phyloP scores from a whole-genome alignment of 1,140 invertebrate species.

The Drosophila tropicalis region DNA sequence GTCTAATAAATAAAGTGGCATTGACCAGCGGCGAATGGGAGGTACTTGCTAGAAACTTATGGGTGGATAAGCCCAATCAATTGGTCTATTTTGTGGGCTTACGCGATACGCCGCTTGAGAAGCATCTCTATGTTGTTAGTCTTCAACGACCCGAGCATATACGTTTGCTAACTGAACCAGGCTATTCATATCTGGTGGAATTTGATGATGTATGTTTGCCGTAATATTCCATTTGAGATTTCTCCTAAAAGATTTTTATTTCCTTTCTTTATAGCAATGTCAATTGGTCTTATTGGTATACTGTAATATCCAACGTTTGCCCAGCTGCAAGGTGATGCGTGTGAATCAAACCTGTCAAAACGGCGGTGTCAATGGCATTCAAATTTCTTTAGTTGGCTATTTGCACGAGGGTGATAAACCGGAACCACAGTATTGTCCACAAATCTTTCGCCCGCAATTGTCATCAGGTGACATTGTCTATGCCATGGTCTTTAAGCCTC shows the following conservation, averaged over 20 bases:
- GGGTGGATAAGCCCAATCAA: slow-evolving; percentile 89
- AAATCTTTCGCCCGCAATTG: slow-evolving; percentile 89
- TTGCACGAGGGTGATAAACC: slow-evolving; percentile 87
- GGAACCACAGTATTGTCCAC: slow-evolving; percentile 87
- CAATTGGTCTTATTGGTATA: slow-evolving; percentile 94
- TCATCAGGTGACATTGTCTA: slow-evolving; percentile 91
- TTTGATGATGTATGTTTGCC: slow-evolving; percentile 88
- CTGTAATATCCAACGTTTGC: slow-evolving; percentile 93
- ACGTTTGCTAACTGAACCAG: slow-evolving; percentile 88
- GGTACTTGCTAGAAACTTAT: slow-evolving; percentile 89
- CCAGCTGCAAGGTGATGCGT: slow-evolving; percentile 91
- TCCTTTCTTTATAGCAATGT: slow-evolving; percentile 86
- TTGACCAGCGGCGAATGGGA: slow-evolving; percentile 93
- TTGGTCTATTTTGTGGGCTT: slow-evolving; percentile 93
- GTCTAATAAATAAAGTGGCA: slow-evolving; percentile 83
- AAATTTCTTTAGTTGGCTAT: slow-evolving; percentile 87
- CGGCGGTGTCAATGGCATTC: slow-evolving; percentile 86
- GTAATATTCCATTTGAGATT: not conserved
- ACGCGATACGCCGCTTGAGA: slow-evolving; percentile 91
- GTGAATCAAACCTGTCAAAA: slow-evolving; percentile 85
- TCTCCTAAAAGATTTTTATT: not conserved
- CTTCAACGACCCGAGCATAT: slow-evolving; percentile 87
- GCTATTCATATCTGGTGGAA: slow-evolving; percentile 91
- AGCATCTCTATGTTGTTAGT: slow-evolving; percentile 92
- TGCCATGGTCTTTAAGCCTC: slow-evolving; percentile 96